Conservation (phyloP, 1,140 invertebrate genomes). For the Dreissena polymorpha region DNA sequence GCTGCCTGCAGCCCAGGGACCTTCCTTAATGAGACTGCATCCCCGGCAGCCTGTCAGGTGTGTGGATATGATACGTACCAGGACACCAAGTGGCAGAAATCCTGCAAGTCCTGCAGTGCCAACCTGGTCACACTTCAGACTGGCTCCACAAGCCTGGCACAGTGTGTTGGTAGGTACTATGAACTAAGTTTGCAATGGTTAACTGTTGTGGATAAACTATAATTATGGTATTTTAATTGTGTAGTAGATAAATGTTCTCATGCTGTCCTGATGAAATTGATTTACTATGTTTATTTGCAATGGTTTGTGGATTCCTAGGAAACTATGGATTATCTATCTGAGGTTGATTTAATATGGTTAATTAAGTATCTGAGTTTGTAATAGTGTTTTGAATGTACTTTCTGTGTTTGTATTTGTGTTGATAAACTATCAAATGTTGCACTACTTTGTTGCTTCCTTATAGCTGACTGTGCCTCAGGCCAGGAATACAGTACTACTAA, state of each 20-base stretch:
- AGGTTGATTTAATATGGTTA: too few species aligned
- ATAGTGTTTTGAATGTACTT: too few species aligned
- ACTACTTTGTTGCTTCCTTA: neutral
- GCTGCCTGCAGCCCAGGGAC: slow-evolving; percentile 21
- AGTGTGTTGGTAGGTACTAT: slow-evolving; percentile 43
- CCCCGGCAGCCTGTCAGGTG: neutral
- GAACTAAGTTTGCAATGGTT: too few species aligned
- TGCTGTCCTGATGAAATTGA: too few species aligned
- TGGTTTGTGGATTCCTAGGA: too few species aligned
- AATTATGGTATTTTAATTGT: too few species aligned
- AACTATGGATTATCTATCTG: too few species aligned
- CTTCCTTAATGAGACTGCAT: slow-evolving; percentile 6
- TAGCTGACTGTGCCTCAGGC: slow-evolving; percentile 39
- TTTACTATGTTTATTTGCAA: too few species aligned
- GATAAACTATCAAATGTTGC: neutral
- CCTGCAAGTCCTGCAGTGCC: slow-evolving; percentile 14
- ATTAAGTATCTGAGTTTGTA: too few species aligned
- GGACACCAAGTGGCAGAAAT: slow-evolving; percentile 12
- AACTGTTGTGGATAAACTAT: too few species aligned
- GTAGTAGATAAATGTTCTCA: too few species aligned
- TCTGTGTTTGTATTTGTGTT: neutral
- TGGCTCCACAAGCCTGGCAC: neutral
- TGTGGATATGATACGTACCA: slow-evolving; percentile 44
- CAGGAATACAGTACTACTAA: neutral
- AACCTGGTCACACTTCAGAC: slow-evolving; percentile 11